Evolutionary conservation across 1,140 invertebrate species (phyloP), one percentile per base, ranked within the genome.

Genomic region (Coelopa frigida): DNA sequence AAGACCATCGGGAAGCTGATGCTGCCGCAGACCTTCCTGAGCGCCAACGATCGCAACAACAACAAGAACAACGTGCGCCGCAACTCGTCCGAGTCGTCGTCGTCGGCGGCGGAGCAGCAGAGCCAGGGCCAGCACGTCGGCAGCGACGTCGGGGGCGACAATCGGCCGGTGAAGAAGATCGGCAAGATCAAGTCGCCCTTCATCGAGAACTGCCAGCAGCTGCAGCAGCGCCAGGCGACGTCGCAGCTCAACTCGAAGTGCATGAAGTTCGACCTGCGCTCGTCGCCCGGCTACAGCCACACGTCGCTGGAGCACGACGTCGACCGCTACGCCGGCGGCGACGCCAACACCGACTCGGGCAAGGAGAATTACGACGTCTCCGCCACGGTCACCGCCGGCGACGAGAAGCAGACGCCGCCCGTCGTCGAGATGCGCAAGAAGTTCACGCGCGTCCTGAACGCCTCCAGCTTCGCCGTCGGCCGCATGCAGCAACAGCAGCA

Each of bases 131-230:
- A 39, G 24, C 11, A 21, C 18, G 22, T n/a, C 5, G 42, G 23
- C 12, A 7, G 10, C 12, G 37, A 24, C 15, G 36, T 6, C 18
- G 33, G 37, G 10, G 20, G 31, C 3, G 20, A 39, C 4, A n/a
- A 10, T 46, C 39, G 42, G 32, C 6, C 54, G 48, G 1, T 36
- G 12, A 59, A 61, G 8, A 50, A 58, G 29, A 66, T 68, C 4
- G 64, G 64, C 10, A 68, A 68, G 40, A 50, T 68, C 20, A 68
- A 68, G 31, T 68, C 64, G 0, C 61, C 61, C 0, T 68, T 68
- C 15, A 60, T 68, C 4, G 64, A 62, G n/a, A 52, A 49, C 26
- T 41, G 39, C 50, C 37, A 50, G 36, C 41, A 37, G 4, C 23
- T 33, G 38, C 32, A 49, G 12, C 49, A 51, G n/a, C 44, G 50